Evolutionary conservation across 2,888 invertebrate species (phyloP).

Genomic region (Seira ritae): DNA sequence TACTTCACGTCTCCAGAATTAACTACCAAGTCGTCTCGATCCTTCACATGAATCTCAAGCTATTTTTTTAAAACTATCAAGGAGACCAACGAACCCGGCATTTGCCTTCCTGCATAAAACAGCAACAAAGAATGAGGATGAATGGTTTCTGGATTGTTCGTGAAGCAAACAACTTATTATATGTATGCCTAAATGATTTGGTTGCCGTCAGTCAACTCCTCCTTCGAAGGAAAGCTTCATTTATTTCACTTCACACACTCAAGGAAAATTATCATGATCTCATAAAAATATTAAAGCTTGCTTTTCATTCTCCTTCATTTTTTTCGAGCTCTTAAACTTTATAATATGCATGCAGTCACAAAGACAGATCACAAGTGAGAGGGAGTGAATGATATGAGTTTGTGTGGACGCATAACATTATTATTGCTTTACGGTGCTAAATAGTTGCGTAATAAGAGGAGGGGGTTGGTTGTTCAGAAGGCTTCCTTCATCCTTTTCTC

Average conservation of each 20-base stretch:
- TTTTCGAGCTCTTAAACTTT: constrained; percentile 31
- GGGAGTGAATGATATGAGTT: background rate
- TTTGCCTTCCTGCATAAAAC: too few species aligned
- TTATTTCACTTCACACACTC: constrained; percentile 27
- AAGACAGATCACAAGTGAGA: constrained; percentile 5
- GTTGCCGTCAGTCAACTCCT: too few species aligned
- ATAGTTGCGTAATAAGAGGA: constrained; percentile 60
- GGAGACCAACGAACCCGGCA: too few species aligned
- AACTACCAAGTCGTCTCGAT: too few species aligned
- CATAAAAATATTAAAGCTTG: constrained; percentile 51
- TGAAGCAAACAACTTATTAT: too few species aligned
- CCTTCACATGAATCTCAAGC: too few species aligned
- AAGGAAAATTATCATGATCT: constrained; percentile 52
- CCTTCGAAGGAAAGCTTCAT: too few species aligned
- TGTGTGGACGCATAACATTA: background rate
- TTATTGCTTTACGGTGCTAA: constrained; percentile 55
- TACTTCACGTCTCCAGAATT: too few species aligned
- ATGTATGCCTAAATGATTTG: too few species aligned
- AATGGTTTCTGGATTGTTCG: too few species aligned
- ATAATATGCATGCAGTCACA: constrained; percentile 24
- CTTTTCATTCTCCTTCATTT: constrained; percentile 44
- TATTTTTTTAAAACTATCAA: too few species aligned
- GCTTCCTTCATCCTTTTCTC: constrained; percentile 24
- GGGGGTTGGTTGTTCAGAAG: constrained; percentile 38
- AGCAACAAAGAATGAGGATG: too few species aligned